A percentile compares a stretch with the other conserved stretches of the same genome.
These are phyloP conservation scores for Pseudomugil gertrudae DNA, from an alignment of 2,797 vertebrate species.

Conservation along the genomic window DNA sequence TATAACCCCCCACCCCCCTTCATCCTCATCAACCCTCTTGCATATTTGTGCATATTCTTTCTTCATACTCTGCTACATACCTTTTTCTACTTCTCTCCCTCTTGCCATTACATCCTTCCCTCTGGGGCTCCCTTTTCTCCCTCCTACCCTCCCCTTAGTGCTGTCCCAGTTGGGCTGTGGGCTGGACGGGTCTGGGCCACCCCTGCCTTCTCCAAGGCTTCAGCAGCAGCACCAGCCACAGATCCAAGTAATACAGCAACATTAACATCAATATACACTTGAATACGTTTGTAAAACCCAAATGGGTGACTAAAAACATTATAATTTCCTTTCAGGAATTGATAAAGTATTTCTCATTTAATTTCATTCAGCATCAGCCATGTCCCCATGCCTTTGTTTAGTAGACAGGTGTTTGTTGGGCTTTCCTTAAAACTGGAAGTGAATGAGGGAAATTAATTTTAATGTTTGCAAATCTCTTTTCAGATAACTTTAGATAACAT, in stretches of 20 bases:
- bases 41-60: slow-evolving; percentile 56
- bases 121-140: slow-evolving; percentile 54
- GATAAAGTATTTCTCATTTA: not conserved
- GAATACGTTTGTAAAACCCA: slow-evolving; percentile 35
- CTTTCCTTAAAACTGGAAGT: slow-evolving; percentile 9
- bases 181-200: slow-evolving; percentile 94
- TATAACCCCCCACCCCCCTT: slow-evolving; percentile 31
- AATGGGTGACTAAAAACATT: not conserved
- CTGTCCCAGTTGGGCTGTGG: slow-evolving; percentile 99
- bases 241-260: slow-evolving; percentile 98
- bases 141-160: slow-evolving; percentile 84
- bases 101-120: slow-evolving; percentile 61
- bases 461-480: not conserved
- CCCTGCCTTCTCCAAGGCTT: slow-evolving; percentile 93
- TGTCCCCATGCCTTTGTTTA: slow-evolving; percentile 30
- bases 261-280: slow-evolving; percentile 81
- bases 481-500: not conserved
- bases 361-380: slow-evolving; percentile 25
- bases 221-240: slow-evolving; percentile 96
- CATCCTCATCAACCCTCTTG: slow-evolving; percentile 46
- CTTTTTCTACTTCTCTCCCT: slow-evolving; percentile 56
- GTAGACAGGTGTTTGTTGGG: slow-evolving; percentile 27
- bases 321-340: not conserved
- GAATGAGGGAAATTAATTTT: not conserved
- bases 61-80: slow-evolving; percentile 38